A percentile compares a stretch with the other conserved stretches of the same genome.
Evolutionary conservation across 2,797 vertebrate species (phyloP).

Genomic region (Buceros bicornis): DNA sequence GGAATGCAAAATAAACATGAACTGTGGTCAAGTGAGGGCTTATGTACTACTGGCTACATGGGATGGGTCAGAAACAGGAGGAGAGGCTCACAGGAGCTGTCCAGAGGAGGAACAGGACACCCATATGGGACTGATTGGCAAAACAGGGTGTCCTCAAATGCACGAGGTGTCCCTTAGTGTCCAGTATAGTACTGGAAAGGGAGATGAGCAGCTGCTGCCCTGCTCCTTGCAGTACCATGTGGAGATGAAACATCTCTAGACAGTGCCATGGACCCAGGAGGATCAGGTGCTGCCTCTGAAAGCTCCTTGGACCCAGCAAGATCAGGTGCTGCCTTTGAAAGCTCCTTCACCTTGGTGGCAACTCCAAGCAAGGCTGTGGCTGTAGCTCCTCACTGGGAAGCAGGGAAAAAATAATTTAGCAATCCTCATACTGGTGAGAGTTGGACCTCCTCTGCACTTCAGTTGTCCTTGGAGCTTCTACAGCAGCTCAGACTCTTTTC

Average conservation of each 20-base stretch:
- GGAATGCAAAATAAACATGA: not conserved
- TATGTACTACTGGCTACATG: not conserved
- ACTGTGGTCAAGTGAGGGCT: not conserved
- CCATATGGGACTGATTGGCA: not conserved
- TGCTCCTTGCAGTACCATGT: not conserved
- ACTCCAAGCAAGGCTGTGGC: not conserved
- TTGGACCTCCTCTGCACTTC: not conserved
- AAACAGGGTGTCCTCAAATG: not conserved
- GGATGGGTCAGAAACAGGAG: not conserved
- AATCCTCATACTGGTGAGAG: accelerated
- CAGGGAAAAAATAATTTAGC: not conserved
- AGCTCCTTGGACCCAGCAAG: not conserved
- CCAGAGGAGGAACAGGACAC: not conserved
- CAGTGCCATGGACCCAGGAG: not conserved
- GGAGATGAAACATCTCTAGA: not conserved
- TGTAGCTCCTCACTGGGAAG: not conserved
- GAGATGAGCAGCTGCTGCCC: not conserved
- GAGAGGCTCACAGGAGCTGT: not conserved
- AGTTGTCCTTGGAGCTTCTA: not conserved
- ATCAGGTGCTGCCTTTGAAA: not conserved
- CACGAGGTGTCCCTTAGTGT: not conserved
- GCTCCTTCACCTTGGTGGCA: not conserved
- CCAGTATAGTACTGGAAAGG: not conserved
- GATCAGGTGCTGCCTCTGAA: not conserved
- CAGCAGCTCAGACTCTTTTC: not conserved